A percentile compares a stretch with the other conserved stretches of the same genome.
Evolutionary conservation across 2,888 invertebrate genomes (phyloP).

Genomic region (Boloria selene): DNA sequence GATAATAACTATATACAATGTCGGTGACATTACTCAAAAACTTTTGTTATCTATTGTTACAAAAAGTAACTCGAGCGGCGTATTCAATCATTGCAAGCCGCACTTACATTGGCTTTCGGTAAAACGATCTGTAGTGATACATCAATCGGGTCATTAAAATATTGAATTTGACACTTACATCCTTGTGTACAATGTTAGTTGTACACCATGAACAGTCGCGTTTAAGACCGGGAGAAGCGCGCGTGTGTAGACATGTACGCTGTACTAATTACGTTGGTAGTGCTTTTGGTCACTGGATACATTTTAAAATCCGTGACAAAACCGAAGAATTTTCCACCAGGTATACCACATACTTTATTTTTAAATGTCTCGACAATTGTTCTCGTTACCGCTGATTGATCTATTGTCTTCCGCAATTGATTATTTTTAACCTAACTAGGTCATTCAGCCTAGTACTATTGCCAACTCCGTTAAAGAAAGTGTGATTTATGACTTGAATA

Average conservation of each 20-base stretch:
- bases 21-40: no score
- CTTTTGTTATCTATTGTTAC: no score
- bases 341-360: slow-evolving; percentile 51
- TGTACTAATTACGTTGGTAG: slow-evolving; percentile 37
- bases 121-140: not conserved
- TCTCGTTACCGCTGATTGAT: not conserved
- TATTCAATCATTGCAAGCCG: not conserved
- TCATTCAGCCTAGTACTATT: not conserved
- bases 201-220: slow-evolving; percentile 38
- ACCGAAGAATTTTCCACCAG: slow-evolving; percentile 78
- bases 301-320: slow-evolving; percentile 52
- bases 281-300: slow-evolving; percentile 39
- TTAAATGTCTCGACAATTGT: not conserved
- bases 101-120: not conserved
- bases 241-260: slow-evolving; percentile 40
- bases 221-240: slow-evolving; percentile 25
- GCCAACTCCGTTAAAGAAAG: slow-evolving; percentile 9
- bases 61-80: no score
- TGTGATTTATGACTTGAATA: not conserved
- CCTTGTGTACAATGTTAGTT: slow-evolving; percentile 32
- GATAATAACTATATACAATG: no score
- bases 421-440: slow-evolving; percentile 14
- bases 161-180: slow-evolving; percentile 26
- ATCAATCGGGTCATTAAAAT: not conserved
- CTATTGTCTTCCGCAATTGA: not conserved